These are phyloP conservation scores for Anarrhichthys ocellatus DNA, from an alignment of 2,113 vertebrate genomes.

Conservation along the genomic window DNA sequence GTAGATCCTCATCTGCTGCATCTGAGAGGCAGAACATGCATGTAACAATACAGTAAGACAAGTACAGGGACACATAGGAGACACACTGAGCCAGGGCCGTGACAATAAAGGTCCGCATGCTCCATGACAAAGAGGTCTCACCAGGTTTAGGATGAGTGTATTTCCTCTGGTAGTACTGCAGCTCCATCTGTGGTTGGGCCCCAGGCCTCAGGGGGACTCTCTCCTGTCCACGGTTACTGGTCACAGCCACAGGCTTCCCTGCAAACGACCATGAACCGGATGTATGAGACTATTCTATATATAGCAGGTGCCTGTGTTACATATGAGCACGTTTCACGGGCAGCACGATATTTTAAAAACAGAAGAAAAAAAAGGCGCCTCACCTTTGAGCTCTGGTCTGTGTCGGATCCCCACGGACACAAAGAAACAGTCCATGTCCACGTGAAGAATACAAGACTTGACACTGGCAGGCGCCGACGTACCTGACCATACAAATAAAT, in stretches of 20 bases:
- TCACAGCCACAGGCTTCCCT: constrained; percentile 97
- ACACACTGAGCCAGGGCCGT: not conserved
- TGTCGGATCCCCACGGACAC: constrained; percentile 96
- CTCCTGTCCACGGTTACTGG: constrained; percentile 93
- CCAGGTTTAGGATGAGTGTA: constrained; percentile 74
- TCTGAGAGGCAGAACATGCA: constrained; percentile 47
- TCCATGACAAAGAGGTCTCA: constrained; percentile 63
- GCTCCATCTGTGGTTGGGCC: constrained; percentile 90
- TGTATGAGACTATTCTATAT: not conserved
- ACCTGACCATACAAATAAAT: constrained; percentile 57
- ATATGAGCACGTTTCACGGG: not conserved
- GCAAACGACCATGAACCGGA: constrained; percentile 11
- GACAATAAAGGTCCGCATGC: not conserved
- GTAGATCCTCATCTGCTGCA: constrained; percentile 76
- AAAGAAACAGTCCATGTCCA: constrained; percentile 99
- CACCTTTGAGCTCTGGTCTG: constrained; percentile 94
- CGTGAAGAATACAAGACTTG: constrained; percentile 93
- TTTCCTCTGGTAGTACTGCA: constrained; percentile 93
- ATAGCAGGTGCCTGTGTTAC: not conserved
- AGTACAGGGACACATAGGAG: not conserved
- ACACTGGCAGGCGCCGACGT: constrained; percentile 15
- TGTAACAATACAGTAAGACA: not conserved
- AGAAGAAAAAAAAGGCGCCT: constrained; percentile 29
- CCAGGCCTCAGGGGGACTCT: constrained; percentile 86
- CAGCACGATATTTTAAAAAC: not conserved